Evolutionary conservation across 2,113 vertebrate genomes (phyloP), one percentile per base, ranked within the genome.

Genomic region (Macrotis lagotis): DNA sequence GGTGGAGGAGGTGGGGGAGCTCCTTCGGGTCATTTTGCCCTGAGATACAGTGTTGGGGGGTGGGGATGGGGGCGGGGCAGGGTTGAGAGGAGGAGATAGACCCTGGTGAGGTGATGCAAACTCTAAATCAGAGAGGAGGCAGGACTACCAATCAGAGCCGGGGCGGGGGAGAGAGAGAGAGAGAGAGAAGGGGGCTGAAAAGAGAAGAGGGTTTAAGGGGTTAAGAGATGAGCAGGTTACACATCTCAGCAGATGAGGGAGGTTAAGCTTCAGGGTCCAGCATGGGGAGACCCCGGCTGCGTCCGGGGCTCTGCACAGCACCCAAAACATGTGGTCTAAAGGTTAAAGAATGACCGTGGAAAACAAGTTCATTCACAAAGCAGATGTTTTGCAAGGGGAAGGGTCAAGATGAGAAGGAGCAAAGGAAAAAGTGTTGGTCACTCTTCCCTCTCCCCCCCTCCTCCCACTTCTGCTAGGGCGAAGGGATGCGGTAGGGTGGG

Each of bases 381-480:
- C 2, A 0, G 44, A 49, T 51, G 48, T 47, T n/a, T 11, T 14
- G 92, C 51, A 1, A 1, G 52, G 19, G 37, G n/a, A 83, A 83
- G 37, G 66, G n/a, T 83, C 66, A 44, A 92, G 91, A 66, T 19
- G 14, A 44, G 48, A 90, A 48, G 74, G 66, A 83, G 51, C n/a
- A 94, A 50, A 91, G 37, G 19, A 83, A 83, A 66, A 83, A 44
- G 37, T 88, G 7, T 89, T 89, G 96, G 94, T 95, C 83, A 8
- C n/a, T 50, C 91, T 48, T 51, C 52, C 89, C 44, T n/a, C 16
- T 47, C 28, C 92, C 91, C 37, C 91, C 37, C 14, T 26, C 66
- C 22, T n/a, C 83, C 31, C 24, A 14, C 31, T 90, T 93, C 47
- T 55, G 93, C 91, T 47, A 89, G 93, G 91, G 49, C 94, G 89